Conservation (phyloP, 2,888 invertebrate genomes). For the Prosapia bicincta region DNA sequence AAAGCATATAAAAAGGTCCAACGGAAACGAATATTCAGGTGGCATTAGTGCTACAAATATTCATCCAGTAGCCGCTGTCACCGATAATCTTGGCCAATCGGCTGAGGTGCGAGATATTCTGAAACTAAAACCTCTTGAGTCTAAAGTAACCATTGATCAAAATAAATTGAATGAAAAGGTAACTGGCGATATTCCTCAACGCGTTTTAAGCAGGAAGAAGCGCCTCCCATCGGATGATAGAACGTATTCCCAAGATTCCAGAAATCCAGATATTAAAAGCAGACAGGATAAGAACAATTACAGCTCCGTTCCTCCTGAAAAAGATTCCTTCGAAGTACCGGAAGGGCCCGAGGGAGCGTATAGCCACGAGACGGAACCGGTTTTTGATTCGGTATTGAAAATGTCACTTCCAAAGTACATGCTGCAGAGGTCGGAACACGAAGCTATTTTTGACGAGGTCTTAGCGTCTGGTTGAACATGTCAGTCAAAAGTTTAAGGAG, state of each 20-base stretch:
- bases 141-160: neutral
- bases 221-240: neutral
- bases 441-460: conserved; percentile 60
- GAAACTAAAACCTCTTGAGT: conserved; percentile 13
- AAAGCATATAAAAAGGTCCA: neutral
- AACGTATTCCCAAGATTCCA: conserved; percentile 11
- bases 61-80: neutral
- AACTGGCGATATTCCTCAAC: neutral
- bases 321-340: conserved; percentile 37
- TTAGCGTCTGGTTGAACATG: conserved; percentile 32
- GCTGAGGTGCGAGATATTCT: conserved; percentile 13
- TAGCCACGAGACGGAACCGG: conserved; percentile 63
- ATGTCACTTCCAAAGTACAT: conserved; percentile 65
- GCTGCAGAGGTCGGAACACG: conserved; percentile 64
- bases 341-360: conserved; percentile 58
- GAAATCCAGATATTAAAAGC: conserved; percentile 40
- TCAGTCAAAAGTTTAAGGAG: too few species aligned
- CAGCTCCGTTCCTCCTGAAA: conserved; percentile 40
- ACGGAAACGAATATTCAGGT: neutral
- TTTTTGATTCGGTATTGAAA: conserved; percentile 60
- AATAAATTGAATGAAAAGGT: neutral
- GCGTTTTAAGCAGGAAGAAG: conserved; percentile 1
- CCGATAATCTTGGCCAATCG: neutral
- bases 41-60: neutral
- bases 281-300: conserved; percentile 42